Percentiles rank a stretch among this genome's conserved stretches.
These are phyloP conservation scores for Microctonus brassicae DNA, from an alignment of 2,888 invertebrate genomes.

Conservation along the genomic window DNA sequence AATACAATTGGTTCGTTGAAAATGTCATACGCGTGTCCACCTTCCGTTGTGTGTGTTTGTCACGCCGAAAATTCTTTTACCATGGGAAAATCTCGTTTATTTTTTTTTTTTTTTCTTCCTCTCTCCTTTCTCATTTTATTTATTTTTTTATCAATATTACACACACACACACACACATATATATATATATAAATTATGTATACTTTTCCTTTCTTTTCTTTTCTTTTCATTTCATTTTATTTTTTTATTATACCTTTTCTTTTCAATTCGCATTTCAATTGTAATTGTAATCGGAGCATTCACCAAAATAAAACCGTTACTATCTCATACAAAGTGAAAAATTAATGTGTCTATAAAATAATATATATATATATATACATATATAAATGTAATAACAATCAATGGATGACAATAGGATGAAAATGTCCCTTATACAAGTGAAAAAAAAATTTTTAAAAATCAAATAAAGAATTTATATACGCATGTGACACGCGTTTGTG, in stretches of 20 bases:
- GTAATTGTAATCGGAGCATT: neutral
- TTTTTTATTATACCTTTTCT: neutral
- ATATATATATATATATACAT: too few relatives aligned
- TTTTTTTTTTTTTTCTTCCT: neutral
- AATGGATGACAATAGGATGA: neutral
- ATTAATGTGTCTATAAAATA: neutral
- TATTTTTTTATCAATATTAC: neutral
- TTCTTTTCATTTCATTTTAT: neutral
- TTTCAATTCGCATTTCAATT: neutral
- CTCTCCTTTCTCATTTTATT: neutral
- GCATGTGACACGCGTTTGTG: neutral
- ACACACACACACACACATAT: too few relatives aligned
- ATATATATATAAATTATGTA: too few relatives aligned
- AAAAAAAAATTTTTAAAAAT: neutral
- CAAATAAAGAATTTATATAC: neutral
- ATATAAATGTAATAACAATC: too few relatives aligned
- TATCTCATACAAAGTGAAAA: neutral
- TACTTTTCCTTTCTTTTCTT: neutral
- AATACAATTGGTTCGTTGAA: constrained; percentile 17
- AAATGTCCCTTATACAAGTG: neutral
- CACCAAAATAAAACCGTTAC: neutral
- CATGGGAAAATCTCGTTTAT: neutral
- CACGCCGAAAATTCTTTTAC: neutral
- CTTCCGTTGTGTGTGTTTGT: neutral
- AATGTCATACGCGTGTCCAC: constrained; percentile 20